Base-by-base conservation (phyloP, 1,140 invertebrate genomes). In the Pseudomyrmex concolor region DNA sequence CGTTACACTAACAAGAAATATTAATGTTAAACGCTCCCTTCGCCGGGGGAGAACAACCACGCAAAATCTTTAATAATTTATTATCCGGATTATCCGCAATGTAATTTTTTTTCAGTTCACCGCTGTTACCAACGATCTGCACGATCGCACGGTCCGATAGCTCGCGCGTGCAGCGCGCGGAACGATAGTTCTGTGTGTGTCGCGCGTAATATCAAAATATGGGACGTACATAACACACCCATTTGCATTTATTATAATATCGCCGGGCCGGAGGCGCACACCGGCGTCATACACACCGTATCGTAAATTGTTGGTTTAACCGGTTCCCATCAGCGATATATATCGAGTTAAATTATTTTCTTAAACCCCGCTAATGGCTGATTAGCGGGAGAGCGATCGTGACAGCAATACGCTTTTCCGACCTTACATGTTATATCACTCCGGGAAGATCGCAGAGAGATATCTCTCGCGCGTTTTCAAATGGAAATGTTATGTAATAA, bases 221-320 rank as follows among this genome's bases (percentile, higher is more conserved):
- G 48, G 34, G 34, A 34, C 50, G 60, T 51, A 48, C 73, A 77
- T 77, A 77, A 77, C 73, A 45, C 60, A 66, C 73, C 62, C 34
- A 66, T 66, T 77, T 77, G 73, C 73, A 77, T 77, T 77, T 77
- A 77, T 66, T 77, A 77, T 76, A 55, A 66, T 74, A n/a, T 19
- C 48, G 60, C 15, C 10, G 1, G n/a, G 5, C 7, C 55, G 19
- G 22, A 7, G 19, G 64, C 48, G 73, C 50, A 43, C 25, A 34
- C 34, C 34, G 34, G 12, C 22, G 62, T 51, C 12, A 63, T 43
- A 34, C 63, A 34, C 63, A 48, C 7, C 17, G 50, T 66, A 34
- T 15, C 22, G 25, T 43, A 66, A 77, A 77, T 51, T 77, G 60
- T 66, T 77, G 66, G 48, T 50, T 77, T 66, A 77, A 77, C 19